Base-by-base conservation (phyloP, 2,113 vertebrate genomes). In the Periophthalmus modestus region DNA sequence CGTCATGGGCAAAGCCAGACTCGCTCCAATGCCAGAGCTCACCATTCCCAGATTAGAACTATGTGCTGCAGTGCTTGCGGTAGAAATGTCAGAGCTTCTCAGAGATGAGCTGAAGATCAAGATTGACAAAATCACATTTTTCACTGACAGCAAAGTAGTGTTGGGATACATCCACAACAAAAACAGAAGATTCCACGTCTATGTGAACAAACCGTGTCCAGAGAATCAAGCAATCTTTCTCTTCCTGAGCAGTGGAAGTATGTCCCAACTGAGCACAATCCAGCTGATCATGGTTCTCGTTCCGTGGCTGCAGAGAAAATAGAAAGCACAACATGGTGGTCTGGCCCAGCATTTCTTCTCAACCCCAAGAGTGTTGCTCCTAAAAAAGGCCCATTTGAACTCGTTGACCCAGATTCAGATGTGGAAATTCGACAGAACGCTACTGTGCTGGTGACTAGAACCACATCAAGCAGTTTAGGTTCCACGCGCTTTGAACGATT, bases 401-500 rank as follows among this genome's bases (percentile, higher is more conserved):
- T 70, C 24, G 19, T 43, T 70, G 52, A 70, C 18, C 68, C 33
- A 14, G 52, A 70, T 13, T 18, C 28, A 39, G 68, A 70, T 39
- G 48, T 4, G 7, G 68, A 70, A 5, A 43, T 70, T 11, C 15
- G 12, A 36, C 52, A 50, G 34, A 34, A 57, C 19, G 68, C 55
- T 1, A 54, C 52, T 18, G n/a, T 50, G 52, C 19, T 70, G 13
- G 19, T 13, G 18, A 70, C 33, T 18, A 55, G 36, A 39, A 46
- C 12, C 3, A 47, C 19, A 12, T 18, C 21, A 6, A 7, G 18
- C 13, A 7, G 1, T 10, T 57, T 69, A 19, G 52, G 48, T 13
- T 28, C 50, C 12, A 5, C 13, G 21, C 21, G 46, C 23, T 74
- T 79, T 21, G 36, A 71, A 24, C 46, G 36, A 6, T 79, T 69